Conservation (phyloP, 2,113 vertebrate species). For the Lutjanus erythropterus region DNA sequence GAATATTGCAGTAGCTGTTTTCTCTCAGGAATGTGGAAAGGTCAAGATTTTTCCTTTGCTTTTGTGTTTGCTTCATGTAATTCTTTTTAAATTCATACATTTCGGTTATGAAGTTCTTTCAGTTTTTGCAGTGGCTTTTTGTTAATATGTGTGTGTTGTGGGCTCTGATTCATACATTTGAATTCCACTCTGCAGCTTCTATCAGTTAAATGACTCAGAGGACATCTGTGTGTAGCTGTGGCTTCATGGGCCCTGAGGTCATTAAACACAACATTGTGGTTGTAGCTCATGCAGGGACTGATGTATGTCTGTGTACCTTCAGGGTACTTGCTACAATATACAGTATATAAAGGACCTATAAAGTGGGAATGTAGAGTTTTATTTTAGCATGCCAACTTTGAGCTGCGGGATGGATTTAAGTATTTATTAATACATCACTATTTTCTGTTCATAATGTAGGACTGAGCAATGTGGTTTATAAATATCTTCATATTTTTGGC, state of each 20-base stretch:
- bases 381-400: not conserved
- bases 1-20: not conserved
- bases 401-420: not conserved
- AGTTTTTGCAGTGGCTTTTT: not conserved
- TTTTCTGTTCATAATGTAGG: no score
- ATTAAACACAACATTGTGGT: conserved; percentile 20
- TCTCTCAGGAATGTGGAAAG: not conserved
- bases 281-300: not conserved
- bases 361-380: not conserved
- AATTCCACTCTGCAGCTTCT: not conserved
- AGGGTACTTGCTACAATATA: not conserved
- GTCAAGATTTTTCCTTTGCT: not conserved
- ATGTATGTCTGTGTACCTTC: not conserved
- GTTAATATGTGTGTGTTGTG: not conserved
- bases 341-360: not conserved
- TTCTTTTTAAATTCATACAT: not conserved
- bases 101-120: not conserved
- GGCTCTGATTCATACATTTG: not conserved
- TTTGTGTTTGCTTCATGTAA: not conserved
- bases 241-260: not conserved
- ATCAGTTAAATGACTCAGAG: conserved; percentile 1
- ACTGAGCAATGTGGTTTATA: no score
- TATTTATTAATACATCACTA: no score
- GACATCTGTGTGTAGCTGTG: not conserved
- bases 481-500: no score